Conservation (phyloP, 2,888 invertebrate species). For the Himalopsyche tibetana region DNA sequence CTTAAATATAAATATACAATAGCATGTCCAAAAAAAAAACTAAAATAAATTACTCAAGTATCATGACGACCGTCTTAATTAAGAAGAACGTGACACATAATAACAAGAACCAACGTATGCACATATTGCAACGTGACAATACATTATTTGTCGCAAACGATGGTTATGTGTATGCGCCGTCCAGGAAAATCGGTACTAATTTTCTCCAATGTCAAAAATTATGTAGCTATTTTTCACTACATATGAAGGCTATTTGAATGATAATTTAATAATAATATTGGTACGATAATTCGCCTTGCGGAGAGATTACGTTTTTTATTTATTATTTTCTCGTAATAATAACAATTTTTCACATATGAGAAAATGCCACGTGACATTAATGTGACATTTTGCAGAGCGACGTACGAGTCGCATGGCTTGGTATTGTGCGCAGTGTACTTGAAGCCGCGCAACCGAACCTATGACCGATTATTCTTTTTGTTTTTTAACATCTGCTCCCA, state of each 20-base stretch:
- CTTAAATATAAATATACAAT: too few species aligned
- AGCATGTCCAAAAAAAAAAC: too few species aligned
- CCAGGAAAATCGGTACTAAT: neutral
- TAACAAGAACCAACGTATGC: too few species aligned
- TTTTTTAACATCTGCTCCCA: too few species aligned
- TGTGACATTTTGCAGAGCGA: conserved; percentile 9
- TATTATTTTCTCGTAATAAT: conserved; percentile 16
- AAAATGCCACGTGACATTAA: conserved; percentile 17
- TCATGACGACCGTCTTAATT: too few species aligned
- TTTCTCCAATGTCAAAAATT: neutral
- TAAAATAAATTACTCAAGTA: too few species aligned
- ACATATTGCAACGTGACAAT: too few species aligned
- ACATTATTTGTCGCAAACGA: too few species aligned
- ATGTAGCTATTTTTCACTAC: neutral
- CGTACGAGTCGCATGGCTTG: neutral
- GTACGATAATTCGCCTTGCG: neutral
- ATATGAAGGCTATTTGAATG: neutral
- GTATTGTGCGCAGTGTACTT: neutral
- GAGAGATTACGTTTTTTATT: conserved; percentile 9
- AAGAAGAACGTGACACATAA: too few species aligned
- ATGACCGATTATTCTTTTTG: neutral
- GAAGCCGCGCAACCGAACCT: neutral
- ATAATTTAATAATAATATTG: neutral
- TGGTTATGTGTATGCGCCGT: too few species aligned
- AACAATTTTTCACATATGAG: conserved; percentile 2